phyloP scores from a whole-genome alignment of 1,140 invertebrate species.

The Brachionus koreanus region DNA sequence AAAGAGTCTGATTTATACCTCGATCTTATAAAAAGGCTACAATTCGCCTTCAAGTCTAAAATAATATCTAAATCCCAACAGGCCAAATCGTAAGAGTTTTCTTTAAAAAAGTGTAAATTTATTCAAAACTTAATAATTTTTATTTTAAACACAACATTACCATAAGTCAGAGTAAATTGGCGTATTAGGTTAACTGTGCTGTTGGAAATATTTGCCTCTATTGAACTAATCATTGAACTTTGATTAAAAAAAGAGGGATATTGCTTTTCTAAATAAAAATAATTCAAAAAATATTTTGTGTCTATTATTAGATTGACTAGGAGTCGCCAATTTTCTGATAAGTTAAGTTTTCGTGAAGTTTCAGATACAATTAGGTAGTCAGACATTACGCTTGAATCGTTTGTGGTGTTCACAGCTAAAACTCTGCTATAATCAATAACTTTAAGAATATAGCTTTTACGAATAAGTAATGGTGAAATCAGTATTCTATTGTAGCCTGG shows the following conservation, averaged over 20 bases:
- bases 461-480: neutral
- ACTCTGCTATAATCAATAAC: neutral
- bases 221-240: neutral
- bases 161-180: neutral
- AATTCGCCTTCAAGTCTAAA: neutral
- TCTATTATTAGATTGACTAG: conserved; percentile 11
- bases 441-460: neutral
- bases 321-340: neutral
- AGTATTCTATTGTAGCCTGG: conserved; percentile 11
- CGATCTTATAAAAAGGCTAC: neutral
- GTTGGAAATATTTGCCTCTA: neutral
- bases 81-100: neutral
- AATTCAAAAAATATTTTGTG: neutral
- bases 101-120: neutral
- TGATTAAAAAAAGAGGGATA: neutral
- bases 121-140: neutral
- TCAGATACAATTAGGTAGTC: neutral
- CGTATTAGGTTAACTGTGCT: neutral
- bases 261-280: neutral
- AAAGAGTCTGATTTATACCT: neutral
- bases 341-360: neutral
- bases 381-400: neutral
- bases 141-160: neutral
- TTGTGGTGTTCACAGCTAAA: neutral
- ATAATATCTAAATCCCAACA: neutral